Percentiles rank a stretch among this genome's conserved stretches.
phyloP scores from a whole-genome alignment of 2,888 invertebrate species.

The Prosopocoilus inquinatus region DNA sequence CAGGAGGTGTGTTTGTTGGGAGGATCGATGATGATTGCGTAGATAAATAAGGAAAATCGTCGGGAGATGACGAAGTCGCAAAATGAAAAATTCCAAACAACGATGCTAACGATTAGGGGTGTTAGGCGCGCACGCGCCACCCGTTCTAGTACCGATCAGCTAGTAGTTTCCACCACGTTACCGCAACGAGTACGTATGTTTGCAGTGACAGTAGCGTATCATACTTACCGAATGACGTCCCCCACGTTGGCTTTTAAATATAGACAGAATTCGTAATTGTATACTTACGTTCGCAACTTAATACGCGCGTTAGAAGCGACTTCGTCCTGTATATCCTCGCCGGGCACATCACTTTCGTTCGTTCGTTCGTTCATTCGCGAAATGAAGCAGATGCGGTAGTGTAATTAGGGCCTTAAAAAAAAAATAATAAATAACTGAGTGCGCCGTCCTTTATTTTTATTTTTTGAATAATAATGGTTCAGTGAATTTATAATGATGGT shows the following conservation, averaged over 20 bases:
- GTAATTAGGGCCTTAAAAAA: no score
- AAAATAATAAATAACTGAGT: no score
- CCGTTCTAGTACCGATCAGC: constrained; percentile 13
- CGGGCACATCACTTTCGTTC: no score
- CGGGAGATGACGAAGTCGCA: not conserved
- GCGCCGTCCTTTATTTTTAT: not conserved
- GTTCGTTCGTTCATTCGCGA: no score
- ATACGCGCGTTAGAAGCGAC: no score
- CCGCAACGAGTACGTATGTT: constrained; percentile 16
- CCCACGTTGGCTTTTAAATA: constrained; percentile 21
- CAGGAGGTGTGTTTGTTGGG: no score
- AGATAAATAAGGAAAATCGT: no score
- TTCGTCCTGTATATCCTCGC: no score
- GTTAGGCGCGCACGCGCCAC: constrained; percentile 22
- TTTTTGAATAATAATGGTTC: not conserved
- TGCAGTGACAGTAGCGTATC: constrained; percentile 21
- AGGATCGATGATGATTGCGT: no score
- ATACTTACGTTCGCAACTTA: no score
- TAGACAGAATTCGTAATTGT: no score
- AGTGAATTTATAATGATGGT: constrained; percentile 54
- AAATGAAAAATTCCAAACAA: constrained; percentile 13
- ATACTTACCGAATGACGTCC: constrained; percentile 17
- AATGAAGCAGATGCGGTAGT: no score
- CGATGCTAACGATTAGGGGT: constrained; percentile 30
- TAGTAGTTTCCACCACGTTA: constrained; percentile 27